These are phyloP conservation scores for Papilio gigon DNA, from an alignment of 2,888 invertebrate genomes.

Conservation along the genomic window DNA sequence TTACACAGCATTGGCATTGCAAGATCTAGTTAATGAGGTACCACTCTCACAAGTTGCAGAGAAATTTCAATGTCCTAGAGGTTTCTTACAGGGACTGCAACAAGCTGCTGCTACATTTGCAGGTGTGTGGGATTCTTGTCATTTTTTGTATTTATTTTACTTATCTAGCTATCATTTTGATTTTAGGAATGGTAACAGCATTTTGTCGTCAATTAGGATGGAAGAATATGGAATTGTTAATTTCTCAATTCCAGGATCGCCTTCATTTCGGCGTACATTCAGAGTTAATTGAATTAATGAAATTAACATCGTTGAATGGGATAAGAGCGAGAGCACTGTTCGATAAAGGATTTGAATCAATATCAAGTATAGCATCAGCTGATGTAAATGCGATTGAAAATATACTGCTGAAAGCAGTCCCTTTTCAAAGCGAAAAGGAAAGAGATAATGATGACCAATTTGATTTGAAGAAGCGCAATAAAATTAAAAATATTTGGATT, in stretches of 20 bases:
- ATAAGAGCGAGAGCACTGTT: conserved; percentile 92
- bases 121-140: conserved; percentile 71
- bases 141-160: background rate
- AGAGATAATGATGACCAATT: conserved; percentile 86
- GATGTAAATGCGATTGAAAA: conserved; percentile 87
- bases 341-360: conserved; percentile 89
- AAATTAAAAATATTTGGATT: conserved; percentile 88
- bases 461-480: conserved; percentile 85
- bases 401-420: conserved; percentile 88
- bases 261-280: conserved; percentile 96
- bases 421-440: conserved; percentile 92
- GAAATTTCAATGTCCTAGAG: conserved; percentile 93
- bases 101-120: conserved; percentile 98
- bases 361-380: conserved; percentile 90
- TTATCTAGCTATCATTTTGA: conserved; percentile 9
- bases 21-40: conserved; percentile 96
- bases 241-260: conserved; percentile 96
- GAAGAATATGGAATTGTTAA: conserved; percentile 93
- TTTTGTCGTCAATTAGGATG: conserved; percentile 97
- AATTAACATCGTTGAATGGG: conserved; percentile 91
- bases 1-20: conserved; percentile 94
- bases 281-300: conserved; percentile 95
- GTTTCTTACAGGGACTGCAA: conserved; percentile 96
- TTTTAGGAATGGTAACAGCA: conserved; percentile 96
- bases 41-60: conserved; percentile 90